phyloP scores from a whole-genome alignment of 2,113 vertebrate genomes.

The Spheniscus mendiculus region DNA sequence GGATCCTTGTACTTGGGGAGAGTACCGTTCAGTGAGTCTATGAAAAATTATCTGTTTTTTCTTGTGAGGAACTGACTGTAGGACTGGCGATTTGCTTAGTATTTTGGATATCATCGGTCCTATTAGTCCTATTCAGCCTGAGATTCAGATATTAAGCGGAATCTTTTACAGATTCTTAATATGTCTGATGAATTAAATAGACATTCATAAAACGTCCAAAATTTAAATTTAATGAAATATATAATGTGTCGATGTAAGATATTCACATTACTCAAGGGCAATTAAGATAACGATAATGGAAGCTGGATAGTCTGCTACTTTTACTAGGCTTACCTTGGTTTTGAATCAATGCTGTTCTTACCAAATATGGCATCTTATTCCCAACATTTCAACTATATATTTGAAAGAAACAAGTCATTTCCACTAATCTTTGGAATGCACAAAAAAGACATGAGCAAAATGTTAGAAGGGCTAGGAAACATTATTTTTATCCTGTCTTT shows the following conservation, averaged over 20 bases:
- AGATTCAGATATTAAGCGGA: background rate
- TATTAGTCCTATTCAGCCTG: background rate
- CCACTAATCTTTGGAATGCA: background rate
- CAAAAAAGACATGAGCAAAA: background rate
- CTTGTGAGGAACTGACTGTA: background rate
- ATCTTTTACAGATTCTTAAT: background rate
- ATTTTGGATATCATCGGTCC: background rate
- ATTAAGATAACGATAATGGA: background rate
- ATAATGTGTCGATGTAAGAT: background rate
- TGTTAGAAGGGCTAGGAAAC: background rate
- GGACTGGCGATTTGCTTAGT: background rate
- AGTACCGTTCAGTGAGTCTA: background rate
- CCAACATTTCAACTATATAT: background rate
- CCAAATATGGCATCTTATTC: background rate
- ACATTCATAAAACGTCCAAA: background rate
- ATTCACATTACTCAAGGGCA: background rate
- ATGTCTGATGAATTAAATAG: background rate
- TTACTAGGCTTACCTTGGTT: background rate
- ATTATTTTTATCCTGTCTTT: background rate
- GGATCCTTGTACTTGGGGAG: fast-evolving
- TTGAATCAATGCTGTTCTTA: background rate
- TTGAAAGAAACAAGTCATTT: background rate
- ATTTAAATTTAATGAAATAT: background rate
- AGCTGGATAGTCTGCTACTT: background rate
- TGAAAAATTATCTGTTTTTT: background rate